Conservation (phyloP, 2,888 invertebrate species). For the Petrophora chlorosata region DNA sequence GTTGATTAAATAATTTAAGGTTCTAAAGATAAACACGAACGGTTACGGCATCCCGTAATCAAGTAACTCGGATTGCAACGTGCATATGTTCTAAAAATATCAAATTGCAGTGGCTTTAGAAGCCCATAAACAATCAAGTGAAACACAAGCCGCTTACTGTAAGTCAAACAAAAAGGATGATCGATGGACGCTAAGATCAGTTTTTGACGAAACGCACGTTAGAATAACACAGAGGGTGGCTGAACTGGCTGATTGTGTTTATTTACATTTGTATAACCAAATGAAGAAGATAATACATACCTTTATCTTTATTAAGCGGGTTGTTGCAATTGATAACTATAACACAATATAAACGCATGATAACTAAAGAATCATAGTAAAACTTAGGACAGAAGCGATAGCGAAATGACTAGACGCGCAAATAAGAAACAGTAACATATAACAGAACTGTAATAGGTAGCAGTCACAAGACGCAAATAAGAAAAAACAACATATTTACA, state of each 20-base stretch:
- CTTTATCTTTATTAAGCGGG: constrained; percentile 14
- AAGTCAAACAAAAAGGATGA: constrained; percentile 28
- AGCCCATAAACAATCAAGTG: constrained; percentile 21
- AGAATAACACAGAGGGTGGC: constrained; percentile 27
- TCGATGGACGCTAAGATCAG: constrained; percentile 20
- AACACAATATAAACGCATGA: background rate
- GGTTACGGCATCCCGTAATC: no score
- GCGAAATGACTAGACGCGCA: no score
- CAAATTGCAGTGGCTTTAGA: constrained; percentile 8
- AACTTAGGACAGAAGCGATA: no score
- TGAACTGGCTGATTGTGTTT: constrained; percentile 30
- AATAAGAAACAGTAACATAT: background rate
- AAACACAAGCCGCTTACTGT: constrained; percentile 21
- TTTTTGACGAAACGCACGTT: constrained; percentile 28
- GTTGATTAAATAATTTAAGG: no score
- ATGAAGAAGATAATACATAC: constrained; percentile 12
- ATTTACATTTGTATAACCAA: constrained; percentile 29
- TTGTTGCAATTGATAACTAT: constrained; percentile 6
- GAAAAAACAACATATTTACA: background rate
- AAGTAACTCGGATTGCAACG: background rate
- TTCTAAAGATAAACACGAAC: no score
- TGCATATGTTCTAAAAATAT: constrained; percentile 18
- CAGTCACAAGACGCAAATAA: no score
- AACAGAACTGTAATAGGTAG: constrained; percentile 1
- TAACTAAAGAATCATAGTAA: no score